Conservation (phyloP, 2,888 invertebrate species). For the Portevinia maculata region DNA sequence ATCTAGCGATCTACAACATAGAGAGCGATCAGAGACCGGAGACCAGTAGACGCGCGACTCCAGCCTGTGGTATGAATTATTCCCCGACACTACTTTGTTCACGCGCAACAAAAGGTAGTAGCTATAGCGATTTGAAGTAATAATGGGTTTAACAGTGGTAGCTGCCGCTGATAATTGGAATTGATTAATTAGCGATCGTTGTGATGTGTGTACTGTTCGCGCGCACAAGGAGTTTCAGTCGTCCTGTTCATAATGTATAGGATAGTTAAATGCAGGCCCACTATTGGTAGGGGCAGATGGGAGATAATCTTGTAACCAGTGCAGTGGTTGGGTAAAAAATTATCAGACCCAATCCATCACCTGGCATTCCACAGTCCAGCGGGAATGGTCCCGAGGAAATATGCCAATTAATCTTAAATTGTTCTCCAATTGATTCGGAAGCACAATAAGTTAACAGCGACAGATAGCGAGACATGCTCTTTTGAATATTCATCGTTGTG, state of each 20-base stretch:
- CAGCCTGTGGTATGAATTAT: conserved; percentile 38
- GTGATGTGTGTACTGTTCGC: conserved; percentile 68
- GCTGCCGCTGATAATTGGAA: conserved; percentile 73
- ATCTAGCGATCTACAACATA: conserved; percentile 50
- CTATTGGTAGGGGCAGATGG: conserved; percentile 13
- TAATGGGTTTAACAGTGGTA: conserved; percentile 73
- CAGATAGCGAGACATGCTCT: conserved; percentile 29
- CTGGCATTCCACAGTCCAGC: conserved; percentile 47
- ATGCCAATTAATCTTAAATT: conserved; percentile 66
- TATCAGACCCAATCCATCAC: conserved; percentile 69
- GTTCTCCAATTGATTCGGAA: conserved; percentile 59
- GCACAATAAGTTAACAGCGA: conserved; percentile 43
- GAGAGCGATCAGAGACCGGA: not conserved
- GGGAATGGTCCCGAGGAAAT: not conserved
- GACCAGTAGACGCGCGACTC: conserved; percentile 6
- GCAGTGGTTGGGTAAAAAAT: conserved; percentile 41
- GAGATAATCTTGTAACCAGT: conserved; percentile 39
- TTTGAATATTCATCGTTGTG: conserved; percentile 32
- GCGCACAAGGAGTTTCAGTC: conserved; percentile 18
- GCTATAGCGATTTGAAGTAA: conserved; percentile 61
- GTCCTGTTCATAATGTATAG: not conserved
- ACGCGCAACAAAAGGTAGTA: conserved; percentile 58
- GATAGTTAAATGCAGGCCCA: conserved; percentile 30
- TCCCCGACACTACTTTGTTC: conserved; percentile 25
- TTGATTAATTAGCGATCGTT: conserved; percentile 73